A percentile compares a stretch with the other conserved stretches of the same genome.
phyloP scores from a whole-genome alignment of 2,888 invertebrate genomes.

The Perithous albicinctus region DNA sequence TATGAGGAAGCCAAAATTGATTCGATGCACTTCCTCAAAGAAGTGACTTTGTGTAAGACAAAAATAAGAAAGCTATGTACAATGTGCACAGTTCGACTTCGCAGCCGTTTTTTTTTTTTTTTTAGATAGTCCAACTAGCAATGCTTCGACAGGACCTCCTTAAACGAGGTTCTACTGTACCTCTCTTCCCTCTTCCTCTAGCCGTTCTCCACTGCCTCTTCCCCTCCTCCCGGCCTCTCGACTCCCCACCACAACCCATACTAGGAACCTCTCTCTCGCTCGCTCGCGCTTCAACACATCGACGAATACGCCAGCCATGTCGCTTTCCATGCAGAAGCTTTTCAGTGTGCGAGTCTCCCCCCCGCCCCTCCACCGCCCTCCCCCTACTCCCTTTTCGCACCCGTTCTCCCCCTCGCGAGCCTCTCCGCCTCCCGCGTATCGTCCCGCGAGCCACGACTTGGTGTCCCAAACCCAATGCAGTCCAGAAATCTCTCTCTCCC shows the following conservation, averaged over 20 bases:
- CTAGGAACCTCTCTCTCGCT: conserved; percentile 9
- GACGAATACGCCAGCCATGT: conserved; percentile 45
- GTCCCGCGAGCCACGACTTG: conserved; percentile 49
- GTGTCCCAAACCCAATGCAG: conserved; percentile 60
- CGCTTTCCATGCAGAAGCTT: conserved; percentile 13
- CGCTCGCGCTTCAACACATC: conserved; percentile 15
- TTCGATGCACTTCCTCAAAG: too few relatives aligned
- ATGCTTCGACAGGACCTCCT: too few relatives aligned
- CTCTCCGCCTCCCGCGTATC: not conserved
- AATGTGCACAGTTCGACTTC: too few relatives aligned
- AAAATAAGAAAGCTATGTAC: too few relatives aligned
- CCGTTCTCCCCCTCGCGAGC: too few relatives aligned
- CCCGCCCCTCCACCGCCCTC: not conserved
- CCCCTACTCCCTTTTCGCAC: too few relatives aligned
- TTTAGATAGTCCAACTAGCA: too few relatives aligned
- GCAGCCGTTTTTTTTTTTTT: too few relatives aligned
- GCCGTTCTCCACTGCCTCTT: conserved; percentile 49
- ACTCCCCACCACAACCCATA: not conserved
- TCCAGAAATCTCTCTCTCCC: conserved; percentile 60
- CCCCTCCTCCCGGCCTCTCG: conserved; percentile 11
- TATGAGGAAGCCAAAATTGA: too few relatives aligned
- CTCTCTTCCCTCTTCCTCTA: conserved; percentile 40
- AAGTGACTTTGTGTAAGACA: too few relatives aligned
- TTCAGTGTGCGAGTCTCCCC: not conserved
- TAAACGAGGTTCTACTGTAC: too few relatives aligned